These are phyloP conservation scores for Pristionchus entomophagus DNA, from an alignment of 2,888 invertebrate genomes.

Conservation along the genomic window DNA sequence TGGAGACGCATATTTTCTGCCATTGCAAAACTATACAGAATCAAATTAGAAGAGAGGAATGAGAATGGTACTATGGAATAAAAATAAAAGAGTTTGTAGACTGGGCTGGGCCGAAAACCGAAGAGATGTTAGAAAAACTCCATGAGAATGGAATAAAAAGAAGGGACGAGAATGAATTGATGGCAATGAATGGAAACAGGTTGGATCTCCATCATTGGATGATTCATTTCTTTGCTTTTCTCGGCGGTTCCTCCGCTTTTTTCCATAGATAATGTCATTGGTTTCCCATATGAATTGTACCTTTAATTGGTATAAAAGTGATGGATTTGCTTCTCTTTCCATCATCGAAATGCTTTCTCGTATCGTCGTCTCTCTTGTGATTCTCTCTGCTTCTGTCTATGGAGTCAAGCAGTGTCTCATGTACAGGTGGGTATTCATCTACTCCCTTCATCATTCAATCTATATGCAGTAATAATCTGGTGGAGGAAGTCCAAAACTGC, in stretches of 20 bases:
- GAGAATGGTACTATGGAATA: no score
- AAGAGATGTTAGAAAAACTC: no score
- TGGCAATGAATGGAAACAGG: background rate
- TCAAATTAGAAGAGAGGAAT: no score
- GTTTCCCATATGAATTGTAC: slow-evolving; percentile 14
- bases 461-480: background rate
- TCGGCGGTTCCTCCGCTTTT: background rate
- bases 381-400: background rate
- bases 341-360: background rate
- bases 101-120: background rate
- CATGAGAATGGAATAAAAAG: no score
- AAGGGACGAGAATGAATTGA: background rate
- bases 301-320: background rate
- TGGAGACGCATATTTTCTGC: no score
- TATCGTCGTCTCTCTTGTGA: background rate
- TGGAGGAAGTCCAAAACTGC: background rate
- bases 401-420: background rate
- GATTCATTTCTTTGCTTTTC: slow-evolving; percentile 4
- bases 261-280: background rate
- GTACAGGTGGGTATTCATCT: background rate
- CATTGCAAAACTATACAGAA: no score
- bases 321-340: background rate
- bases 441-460: background rate
- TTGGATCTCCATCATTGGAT: background rate
- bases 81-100: no score